Evolutionary conservation across 1,140 invertebrate species (phyloP), one percentile per base, ranked within the genome.

Genomic region (Zaprionus lachaisei): DNA sequence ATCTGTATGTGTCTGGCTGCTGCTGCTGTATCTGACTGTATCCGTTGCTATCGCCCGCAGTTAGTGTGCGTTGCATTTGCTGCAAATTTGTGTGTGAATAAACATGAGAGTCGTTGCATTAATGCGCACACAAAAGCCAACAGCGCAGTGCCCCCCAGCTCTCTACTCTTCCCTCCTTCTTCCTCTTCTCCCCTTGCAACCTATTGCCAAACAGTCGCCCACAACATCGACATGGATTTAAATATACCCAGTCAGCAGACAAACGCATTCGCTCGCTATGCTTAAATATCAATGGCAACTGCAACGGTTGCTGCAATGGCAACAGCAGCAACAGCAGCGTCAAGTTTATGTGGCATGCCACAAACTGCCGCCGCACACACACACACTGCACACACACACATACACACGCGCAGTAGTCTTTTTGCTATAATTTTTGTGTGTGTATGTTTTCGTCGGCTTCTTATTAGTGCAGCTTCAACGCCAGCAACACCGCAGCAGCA

Each of bases 41-140:
- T 75, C 58, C 67, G 67, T 31, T 75, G 72, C 37, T 63, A 72
- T 61, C 67, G 68, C 72, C 81, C 69, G 68, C 79, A 85, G 74
- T 81, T 71, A 62, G 79, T 81, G 79, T 81, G 80, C 76, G 75
- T 83, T 87, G 83, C 79, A 83, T 87, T 87, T 87, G 83, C 83
- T 75, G 83, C 83, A 81, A 89, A 89, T 89, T 89, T 89, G 84
- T 89, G 85, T 89, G 81, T 89, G 85, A 89, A 89, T 89, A 89
- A 89, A 90, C 84, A 89, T 89, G 84, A 89, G 84, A 89, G 85
- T 90, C 84, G 84, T 90, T 84, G 85, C 84, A 89, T 89, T 89
- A 89, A 89, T 89, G 81, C 81, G 84, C 85, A 90, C 72, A 89
- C 85, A 87, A 87, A 87, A 89, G 84, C 85, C 83, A 87, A 87